Base-by-base conservation (phyloP, 2,797 vertebrate species). In the Fratercula arctica region DNA sequence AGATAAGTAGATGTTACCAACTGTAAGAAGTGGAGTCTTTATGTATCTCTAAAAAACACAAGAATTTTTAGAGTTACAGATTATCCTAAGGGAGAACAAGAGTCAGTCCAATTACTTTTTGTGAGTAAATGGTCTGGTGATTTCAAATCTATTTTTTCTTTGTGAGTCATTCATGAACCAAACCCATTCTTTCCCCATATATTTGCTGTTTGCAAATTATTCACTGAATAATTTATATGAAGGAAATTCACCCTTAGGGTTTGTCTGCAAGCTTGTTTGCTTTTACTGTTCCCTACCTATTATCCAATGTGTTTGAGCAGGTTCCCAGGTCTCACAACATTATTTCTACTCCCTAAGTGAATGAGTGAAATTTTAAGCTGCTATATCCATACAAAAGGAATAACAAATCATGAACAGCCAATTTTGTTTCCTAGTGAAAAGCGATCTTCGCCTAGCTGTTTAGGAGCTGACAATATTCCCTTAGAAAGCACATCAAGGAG, bases 221-320 rank as follows among this genome's bases (percentile, higher is more conserved):
- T 93, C 61, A 48, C 53, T 68, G 68, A 94, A 93, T 78, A 94
- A 96, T 95, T 94, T 88, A 95, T 79, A 59, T 10, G 23, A 87
- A 89, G 50, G 20, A 92, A 94, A 84, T 69, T 84, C 63, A 91
- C 67, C 54, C 77, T 82, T 73, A 84, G 35, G 80, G 39, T 63
- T 91, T 96, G 33, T 39, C 90, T 69, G 64, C 7, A 8, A 86
- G 73, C 76, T 75, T 88, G 57, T 90, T 91, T 74, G 39, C 66
- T 91, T 95, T 90, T 77, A 45, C 46, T 78, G 24, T 48, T 96
- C 76, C 76, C 59, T 54, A 75, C 61, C 76, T 88, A 73, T 80
- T 86, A 89, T 41, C 77, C 83, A 86, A 14, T 26, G 39, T 73
- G 57, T 67, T 45, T 91, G 46, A 93, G 75, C 41, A 78, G 26